Evolutionary conservation across 2,797 vertebrate species (phyloP).

Genomic region (Thaleichthys pacificus): DNA sequence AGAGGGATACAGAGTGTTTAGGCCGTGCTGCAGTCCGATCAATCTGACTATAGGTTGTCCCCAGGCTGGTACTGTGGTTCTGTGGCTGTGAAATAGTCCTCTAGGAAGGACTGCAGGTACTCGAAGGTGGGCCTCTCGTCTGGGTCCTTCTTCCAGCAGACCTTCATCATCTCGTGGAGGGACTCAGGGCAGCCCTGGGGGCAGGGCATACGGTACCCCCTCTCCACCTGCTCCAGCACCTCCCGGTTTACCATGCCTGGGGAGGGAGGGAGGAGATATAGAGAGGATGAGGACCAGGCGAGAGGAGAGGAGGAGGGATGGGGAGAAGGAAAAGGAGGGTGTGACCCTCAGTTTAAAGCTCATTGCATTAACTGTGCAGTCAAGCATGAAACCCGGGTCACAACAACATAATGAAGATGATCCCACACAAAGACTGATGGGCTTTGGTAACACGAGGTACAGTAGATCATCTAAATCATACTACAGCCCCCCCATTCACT

Average conservation of each 20-base stretch:
- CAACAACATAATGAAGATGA: neutral
- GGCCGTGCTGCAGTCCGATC: slow-evolving; percentile 19
- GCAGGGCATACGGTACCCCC: slow-evolving; percentile 94
- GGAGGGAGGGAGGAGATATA: neutral
- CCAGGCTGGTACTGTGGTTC: slow-evolving; percentile 97
- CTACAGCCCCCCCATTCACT: neutral
- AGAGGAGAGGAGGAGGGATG: neutral
- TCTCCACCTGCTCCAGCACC: slow-evolving; percentile 94
- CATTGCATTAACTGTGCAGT: slow-evolving; percentile 1
- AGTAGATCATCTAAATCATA: neutral
- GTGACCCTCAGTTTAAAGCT: neutral
- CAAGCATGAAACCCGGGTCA: neutral
- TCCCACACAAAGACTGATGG: neutral
- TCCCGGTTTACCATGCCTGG: slow-evolving; percentile 95
- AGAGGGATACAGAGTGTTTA: slow-evolving; percentile 11
- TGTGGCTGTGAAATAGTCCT: slow-evolving; percentile 97
- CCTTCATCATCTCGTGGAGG: slow-evolving; percentile 94
- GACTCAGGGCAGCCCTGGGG: slow-evolving; percentile 94
- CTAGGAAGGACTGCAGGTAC: slow-evolving; percentile 94
- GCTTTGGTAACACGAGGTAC: neutral
- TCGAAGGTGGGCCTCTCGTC: slow-evolving; percentile 96
- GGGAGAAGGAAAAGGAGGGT: neutral
- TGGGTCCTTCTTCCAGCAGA: slow-evolving; percentile 95
- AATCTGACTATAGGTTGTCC: slow-evolving; percentile 85
- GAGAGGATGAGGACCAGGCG: neutral